A percentile compares a stretch with the other conserved stretches of the same genome.
phyloP scores from a whole-genome alignment of 2,888 invertebrate genomes.

The Amaurobius ferox region DNA sequence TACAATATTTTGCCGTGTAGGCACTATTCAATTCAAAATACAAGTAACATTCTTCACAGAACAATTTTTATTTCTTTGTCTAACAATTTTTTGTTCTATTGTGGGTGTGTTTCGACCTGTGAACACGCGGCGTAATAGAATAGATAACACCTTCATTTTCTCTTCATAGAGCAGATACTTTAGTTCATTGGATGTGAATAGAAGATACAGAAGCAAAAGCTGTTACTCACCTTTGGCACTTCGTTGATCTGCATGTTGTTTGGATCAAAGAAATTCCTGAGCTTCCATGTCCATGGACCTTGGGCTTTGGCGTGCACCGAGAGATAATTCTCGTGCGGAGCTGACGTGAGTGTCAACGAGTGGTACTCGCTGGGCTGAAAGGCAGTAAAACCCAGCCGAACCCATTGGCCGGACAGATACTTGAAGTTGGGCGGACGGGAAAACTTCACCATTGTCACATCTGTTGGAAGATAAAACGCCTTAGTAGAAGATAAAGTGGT shows the following conservation, averaged over 20 bases:
- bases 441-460: constrained; percentile 85
- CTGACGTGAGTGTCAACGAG: constrained; percentile 95
- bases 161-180: too few species aligned
- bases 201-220: too few species aligned
- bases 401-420: constrained; percentile 81
- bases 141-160: too few species aligned
- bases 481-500: too few species aligned
- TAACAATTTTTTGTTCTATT: too few species aligned
- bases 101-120: too few species aligned
- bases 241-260: constrained; percentile 92
- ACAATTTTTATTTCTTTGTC: too few species aligned
- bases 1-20: too few species aligned
- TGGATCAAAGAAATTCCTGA: constrained; percentile 95
- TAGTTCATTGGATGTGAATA: too few species aligned
- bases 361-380: constrained; percentile 94
- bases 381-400: constrained; percentile 90
- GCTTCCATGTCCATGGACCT: constrained; percentile 98
- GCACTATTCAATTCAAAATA: too few species aligned
- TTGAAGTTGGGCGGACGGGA: constrained; percentile 96
- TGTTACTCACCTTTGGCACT: constrained; percentile 82
- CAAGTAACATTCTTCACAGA: too few species aligned
- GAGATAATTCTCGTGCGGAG: constrained; percentile 95
- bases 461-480: constrained; percentile 74
- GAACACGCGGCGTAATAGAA: too few species aligned
- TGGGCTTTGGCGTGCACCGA: constrained; percentile 95